A percentile compares a stretch with the other conserved stretches of the same genome.
Evolutionary conservation across 2,113 vertebrate genomes (phyloP).

Genomic region (Crypturellus undulatus): DNA sequence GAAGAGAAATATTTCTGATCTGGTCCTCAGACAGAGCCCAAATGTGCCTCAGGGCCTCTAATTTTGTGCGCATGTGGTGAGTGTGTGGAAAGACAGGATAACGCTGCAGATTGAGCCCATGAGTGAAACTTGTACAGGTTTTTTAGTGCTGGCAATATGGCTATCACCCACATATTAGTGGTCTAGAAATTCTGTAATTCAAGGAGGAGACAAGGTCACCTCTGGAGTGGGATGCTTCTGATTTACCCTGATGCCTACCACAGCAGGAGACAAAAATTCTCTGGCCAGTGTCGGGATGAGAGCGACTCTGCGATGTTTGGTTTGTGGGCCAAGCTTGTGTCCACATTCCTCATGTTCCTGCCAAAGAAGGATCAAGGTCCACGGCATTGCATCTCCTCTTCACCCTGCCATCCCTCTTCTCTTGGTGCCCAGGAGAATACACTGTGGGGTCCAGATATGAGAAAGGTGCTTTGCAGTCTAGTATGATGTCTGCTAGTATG

Average conservation of each 20-base stretch:
- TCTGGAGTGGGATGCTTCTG: neutral
- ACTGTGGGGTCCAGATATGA: neutral
- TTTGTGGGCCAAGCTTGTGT: neutral
- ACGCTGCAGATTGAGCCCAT: neutral
- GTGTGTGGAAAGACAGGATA: neutral
- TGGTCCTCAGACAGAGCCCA: neutral
- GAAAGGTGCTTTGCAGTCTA: neutral
- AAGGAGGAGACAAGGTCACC: neutral
- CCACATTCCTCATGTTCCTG: neutral
- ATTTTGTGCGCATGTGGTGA: fast-evolving
- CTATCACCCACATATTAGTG: neutral
- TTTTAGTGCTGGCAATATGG: fast-evolving
- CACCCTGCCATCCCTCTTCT: neutral
- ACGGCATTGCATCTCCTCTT: neutral
- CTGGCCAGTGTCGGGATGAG: fast-evolving
- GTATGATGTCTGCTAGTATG: neutral
- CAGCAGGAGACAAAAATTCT: neutral
- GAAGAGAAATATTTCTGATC: neutral
- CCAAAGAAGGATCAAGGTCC: neutral
- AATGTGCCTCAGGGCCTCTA: neutral
- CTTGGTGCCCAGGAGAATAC: neutral
- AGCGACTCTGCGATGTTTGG: neutral
- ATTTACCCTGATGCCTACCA: fast-evolving
- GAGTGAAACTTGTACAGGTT: neutral
- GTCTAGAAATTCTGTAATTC: neutral